phyloP scores from a whole-genome alignment of 1,140 invertebrate genomes.

The Hylaeus anthracinus region DNA sequence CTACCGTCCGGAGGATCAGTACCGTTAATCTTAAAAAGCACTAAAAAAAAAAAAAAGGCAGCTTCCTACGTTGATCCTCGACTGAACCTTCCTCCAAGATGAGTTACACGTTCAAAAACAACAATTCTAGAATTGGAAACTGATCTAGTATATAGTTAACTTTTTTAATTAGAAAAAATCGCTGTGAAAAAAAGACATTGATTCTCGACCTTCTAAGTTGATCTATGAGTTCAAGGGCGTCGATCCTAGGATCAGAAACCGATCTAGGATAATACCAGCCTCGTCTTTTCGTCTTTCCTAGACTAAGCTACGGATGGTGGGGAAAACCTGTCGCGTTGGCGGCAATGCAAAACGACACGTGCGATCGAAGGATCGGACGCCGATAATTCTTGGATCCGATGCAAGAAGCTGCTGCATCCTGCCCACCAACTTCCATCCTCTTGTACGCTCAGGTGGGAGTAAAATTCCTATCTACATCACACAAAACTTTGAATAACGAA shows the following conservation, averaged over 20 bases:
- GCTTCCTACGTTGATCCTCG: background rate
- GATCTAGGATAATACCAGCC: constrained; percentile 26
- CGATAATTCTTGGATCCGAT: constrained; percentile 26
- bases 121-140: too few species aligned
- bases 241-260: background rate
- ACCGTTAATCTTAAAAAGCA: constrained; percentile 43
- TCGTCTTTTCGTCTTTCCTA: constrained; percentile 27
- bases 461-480: too few species aligned
- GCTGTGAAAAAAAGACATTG: too few species aligned
- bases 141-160: too few species aligned
- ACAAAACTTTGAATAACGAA: too few species aligned
- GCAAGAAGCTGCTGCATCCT: background rate
- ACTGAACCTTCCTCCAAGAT: too few species aligned
- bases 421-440: too few species aligned
- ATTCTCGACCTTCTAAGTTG: too few species aligned
- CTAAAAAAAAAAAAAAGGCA: background rate
- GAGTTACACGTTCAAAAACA: background rate
- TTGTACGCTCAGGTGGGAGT: too few species aligned
- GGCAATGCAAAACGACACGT: constrained; percentile 35
- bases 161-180: too few species aligned
- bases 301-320: constrained; percentile 1
- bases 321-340: constrained; percentile 25
- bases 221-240: background rate
- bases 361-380: constrained; percentile 23
- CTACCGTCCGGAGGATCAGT: constrained; percentile 20